phyloP scores from a whole-genome alignment of 2,113 vertebrate species.

The Numida meleagris region DNA sequence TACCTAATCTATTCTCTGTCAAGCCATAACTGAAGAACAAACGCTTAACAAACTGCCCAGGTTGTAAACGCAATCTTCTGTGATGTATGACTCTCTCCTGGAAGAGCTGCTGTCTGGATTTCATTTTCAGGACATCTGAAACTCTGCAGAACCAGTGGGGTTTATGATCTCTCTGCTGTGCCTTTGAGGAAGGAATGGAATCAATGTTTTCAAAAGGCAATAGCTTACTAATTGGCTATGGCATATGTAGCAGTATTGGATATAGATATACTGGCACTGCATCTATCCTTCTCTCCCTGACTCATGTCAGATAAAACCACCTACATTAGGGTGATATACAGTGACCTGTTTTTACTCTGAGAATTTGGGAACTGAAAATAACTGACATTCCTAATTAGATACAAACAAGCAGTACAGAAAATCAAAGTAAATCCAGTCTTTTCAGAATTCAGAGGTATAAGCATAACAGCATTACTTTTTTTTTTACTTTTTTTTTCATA shows the following conservation, averaged over 20 bases:
- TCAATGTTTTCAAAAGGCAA: background rate
- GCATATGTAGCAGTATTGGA: background rate
- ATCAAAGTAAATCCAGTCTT: background rate
- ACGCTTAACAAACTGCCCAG: background rate
- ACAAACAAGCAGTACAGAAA: background rate
- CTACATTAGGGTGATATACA: background rate
- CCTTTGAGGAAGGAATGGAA: background rate
- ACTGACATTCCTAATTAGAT: background rate
- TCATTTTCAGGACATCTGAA: conserved; percentile 9
- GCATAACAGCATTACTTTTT: background rate
- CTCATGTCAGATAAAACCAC: background rate
- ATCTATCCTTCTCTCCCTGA: background rate
- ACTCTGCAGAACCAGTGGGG: background rate
- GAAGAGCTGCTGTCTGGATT: background rate
- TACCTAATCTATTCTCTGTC: background rate
- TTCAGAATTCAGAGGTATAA: background rate
- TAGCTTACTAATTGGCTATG: background rate
- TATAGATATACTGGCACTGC: background rate
- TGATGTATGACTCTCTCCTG: background rate
- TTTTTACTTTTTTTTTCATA: background rate
- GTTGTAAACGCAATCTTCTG: background rate
- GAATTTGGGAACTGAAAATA: background rate
- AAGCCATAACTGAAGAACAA: background rate
- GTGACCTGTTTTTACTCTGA: background rate
- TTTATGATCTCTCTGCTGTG: background rate